Percentiles rank a stretch among this genome's conserved stretches.
phyloP scores from a whole-genome alignment of 2,888 invertebrate species.

The Galerucella nymphaeae region DNA sequence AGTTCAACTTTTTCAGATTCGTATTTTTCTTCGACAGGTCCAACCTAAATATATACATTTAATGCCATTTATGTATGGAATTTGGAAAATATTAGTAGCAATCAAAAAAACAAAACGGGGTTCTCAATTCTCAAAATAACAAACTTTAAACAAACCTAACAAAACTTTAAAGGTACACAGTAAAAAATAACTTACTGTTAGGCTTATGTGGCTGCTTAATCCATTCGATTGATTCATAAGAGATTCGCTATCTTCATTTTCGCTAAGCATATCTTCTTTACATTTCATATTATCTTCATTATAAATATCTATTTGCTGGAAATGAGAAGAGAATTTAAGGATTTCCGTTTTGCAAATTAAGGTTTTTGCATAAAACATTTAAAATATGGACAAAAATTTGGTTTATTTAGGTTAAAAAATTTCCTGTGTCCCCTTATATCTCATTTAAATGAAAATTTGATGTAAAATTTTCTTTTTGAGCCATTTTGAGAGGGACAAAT shows the following conservation, averaged over 20 bases:
- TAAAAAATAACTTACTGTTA: slow-evolving; percentile 53
- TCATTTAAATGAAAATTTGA: too few relatives aligned
- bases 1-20: slow-evolving; percentile 46
- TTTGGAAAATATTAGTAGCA: neutral
- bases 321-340: neutral
- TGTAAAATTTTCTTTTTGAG: too few relatives aligned
- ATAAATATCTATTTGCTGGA: slow-evolving; percentile 41
- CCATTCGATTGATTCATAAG: slow-evolving; percentile 54
- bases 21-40: slow-evolving; percentile 50
- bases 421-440: too few relatives aligned
- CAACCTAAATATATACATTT: slow-evolving; percentile 47
- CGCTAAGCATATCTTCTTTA: slow-evolving; percentile 59
- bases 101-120: neutral
- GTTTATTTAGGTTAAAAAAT: too few relatives aligned
- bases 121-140: neutral
- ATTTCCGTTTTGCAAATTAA: too few relatives aligned
- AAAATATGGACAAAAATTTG: too few relatives aligned
- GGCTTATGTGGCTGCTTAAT: slow-evolving; percentile 57
- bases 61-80: slow-evolving; percentile 17
- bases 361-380: too few relatives aligned
- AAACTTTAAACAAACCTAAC: too few relatives aligned
- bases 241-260: slow-evolving; percentile 55
- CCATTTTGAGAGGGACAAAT: too few relatives aligned
- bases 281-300: slow-evolving; percentile 50
- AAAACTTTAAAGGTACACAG: neutral